These are phyloP conservation scores for Sitta europaea DNA, from an alignment of 2,113 vertebrate genomes.

Conservation along the genomic window DNA sequence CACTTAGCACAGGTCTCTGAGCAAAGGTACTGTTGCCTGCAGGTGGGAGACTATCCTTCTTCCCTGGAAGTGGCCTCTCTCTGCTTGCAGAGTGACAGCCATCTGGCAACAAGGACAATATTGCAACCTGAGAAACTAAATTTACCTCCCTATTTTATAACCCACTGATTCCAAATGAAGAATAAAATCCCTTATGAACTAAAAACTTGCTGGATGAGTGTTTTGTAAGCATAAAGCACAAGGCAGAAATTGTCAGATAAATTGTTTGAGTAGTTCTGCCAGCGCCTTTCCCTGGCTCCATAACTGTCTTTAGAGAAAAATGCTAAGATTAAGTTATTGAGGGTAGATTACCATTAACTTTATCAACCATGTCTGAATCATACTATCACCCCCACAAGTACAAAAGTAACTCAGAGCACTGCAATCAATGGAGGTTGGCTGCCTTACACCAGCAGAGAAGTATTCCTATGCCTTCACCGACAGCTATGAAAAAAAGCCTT, in stretches of 20 bases:
- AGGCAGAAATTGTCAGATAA: not conserved
- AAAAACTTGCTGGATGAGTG: not conserved
- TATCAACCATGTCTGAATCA: not conserved
- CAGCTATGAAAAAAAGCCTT: not conserved
- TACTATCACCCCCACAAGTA: not conserved
- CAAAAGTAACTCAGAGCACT: not conserved
- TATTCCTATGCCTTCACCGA: slow-evolving; percentile 3
- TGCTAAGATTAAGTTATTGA: not conserved
- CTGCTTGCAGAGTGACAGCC: not conserved
- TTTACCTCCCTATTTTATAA: not conserved
- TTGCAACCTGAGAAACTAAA: not conserved
- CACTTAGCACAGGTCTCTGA: not conserved
- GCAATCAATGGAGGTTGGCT: not conserved
- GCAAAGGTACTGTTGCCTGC: not conserved
- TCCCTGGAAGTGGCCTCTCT: not conserved
- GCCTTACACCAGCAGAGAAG: not conserved
- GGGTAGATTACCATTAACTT: not conserved
- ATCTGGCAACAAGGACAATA: not conserved
- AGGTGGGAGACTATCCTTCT: not conserved
- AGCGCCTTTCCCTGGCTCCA: not conserved
- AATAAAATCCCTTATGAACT: not conserved
- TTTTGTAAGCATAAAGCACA: not conserved
- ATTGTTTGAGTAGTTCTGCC: not conserved
- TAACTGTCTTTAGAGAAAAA: not conserved
- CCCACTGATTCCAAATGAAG: not conserved